Evolutionary conservation across 2,888 invertebrate species (phyloP), one percentile per base, ranked within the genome.

Genomic region (Deilephila elpenor): DNA sequence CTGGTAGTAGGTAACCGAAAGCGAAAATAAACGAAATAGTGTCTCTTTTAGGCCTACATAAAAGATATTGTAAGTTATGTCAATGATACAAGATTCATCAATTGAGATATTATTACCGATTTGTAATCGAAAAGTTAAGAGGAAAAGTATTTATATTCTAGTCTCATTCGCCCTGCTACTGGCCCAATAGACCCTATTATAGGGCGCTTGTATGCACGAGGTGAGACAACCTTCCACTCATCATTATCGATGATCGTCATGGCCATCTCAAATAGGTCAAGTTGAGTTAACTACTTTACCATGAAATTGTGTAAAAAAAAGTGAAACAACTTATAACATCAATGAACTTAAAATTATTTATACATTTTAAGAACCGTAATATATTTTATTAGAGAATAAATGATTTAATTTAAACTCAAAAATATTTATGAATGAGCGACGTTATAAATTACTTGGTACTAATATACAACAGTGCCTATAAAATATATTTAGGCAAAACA

Each of bases 201-300:
- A 79, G 80, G 71, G 71, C 75, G 72, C 64, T 75, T 77, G 75
- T 77, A 79, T 78, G 76, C 78, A 73, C 53, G 71, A 74, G 20
- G 75, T 53, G 56, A 71, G 61, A 25, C 59, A 71, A 74, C 79
- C 78, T 79, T 78, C 75, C 51, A 34, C 14, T 19, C 60, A 56
- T 62, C 51, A 61, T 60, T 56, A 44, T 70, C 60, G 51, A 70
- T n/a, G 25, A 60, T 44, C 44, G 44, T 34, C 70, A 73, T 51
- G 70, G 73, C 29, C 71, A 61, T 56, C 59, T 29, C 14, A 79
- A 79, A 73, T 34, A 74, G 78, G 78, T 44, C 79, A 81, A 79
- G 79, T 77, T 75, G 71, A 71, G 74, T 78, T 61, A 64, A 53
- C 29, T 61, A 34, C 71, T 51, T 70, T 71, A 60, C 70, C 64